These are phyloP conservation scores for Barnardius zonarius DNA, from an alignment of 2,113 vertebrate genomes.

Conservation along the genomic window DNA sequence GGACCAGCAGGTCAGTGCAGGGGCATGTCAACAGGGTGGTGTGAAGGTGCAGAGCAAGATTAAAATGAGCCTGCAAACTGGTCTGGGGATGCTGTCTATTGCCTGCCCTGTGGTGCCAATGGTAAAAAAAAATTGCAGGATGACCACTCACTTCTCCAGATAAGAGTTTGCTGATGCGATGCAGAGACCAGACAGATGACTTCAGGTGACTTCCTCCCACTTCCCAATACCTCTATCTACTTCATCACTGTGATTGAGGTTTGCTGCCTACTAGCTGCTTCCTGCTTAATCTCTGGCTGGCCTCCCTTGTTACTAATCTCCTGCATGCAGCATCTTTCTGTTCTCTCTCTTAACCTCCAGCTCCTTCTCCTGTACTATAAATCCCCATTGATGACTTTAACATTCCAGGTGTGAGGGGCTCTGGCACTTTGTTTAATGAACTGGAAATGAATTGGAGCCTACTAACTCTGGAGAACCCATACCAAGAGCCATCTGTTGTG, in stretches of 20 bases:
- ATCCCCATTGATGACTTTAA: background rate
- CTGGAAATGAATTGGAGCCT: background rate
- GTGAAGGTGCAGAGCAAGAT: background rate
- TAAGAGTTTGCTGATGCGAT: background rate
- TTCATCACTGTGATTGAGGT: background rate
- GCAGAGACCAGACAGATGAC: background rate
- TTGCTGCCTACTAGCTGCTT: background rate
- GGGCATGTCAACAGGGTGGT: background rate
- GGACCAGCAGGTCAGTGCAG: background rate
- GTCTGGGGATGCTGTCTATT: background rate
- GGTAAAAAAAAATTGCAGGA: background rate
- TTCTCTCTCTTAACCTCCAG: background rate
- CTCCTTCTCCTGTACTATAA: background rate
- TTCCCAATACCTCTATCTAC: background rate
- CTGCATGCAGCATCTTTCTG: background rate
- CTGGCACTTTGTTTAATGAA: background rate
- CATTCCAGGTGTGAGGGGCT: background rate
- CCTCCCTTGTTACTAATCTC: background rate
- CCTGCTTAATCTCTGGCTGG: background rate
- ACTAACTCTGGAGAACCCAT: background rate
- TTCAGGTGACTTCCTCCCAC: background rate
- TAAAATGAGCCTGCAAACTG: background rate
- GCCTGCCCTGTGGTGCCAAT: background rate
- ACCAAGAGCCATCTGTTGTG: conserved; percentile 24
- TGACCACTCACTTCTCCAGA: background rate